A percentile compares a stretch with the other conserved stretches of the same genome.
Conservation (phyloP, 2,888 invertebrate species). For the Cancer borealis region DNA sequence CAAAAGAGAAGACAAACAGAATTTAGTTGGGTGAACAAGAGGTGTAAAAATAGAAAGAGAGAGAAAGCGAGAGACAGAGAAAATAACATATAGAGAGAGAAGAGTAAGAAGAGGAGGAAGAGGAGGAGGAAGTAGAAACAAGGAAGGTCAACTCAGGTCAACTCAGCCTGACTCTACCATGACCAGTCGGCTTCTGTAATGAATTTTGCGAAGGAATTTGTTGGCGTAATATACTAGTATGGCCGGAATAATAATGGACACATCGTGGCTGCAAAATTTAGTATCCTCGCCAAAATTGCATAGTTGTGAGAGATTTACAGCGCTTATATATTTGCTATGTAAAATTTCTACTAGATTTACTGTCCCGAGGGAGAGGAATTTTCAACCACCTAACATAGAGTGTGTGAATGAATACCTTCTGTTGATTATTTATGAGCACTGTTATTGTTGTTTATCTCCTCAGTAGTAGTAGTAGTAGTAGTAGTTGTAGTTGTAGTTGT, state of each 20-base stretch:
- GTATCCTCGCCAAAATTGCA: conserved; percentile 24
- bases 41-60: neutral
- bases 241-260: conserved; percentile 24
- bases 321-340: conserved; percentile 40
- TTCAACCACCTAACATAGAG: neutral
- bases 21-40: neutral
- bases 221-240: conserved; percentile 13
- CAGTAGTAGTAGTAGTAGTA: neutral
- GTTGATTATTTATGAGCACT: neutral
- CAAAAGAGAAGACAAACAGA: neutral
- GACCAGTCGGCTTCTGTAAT: conserved; percentile 24
- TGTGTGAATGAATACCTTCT: neutral
- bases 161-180: neutral
- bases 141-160: neutral
- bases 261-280: conserved; percentile 33
- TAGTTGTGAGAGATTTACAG: conserved; percentile 30
- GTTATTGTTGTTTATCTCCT: neutral
- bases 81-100: neutral
- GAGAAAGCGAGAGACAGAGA: neutral
- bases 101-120: neutral
- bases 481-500: neutral
- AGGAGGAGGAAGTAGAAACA: neutral
- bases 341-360: conserved; percentile 22
- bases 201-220: conserved; percentile 7
- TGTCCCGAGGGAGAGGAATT: neutral